These are phyloP conservation scores for Oscheius sp. DNA, from an alignment of 2,888 invertebrate species.

Conservation along the genomic window DNA sequence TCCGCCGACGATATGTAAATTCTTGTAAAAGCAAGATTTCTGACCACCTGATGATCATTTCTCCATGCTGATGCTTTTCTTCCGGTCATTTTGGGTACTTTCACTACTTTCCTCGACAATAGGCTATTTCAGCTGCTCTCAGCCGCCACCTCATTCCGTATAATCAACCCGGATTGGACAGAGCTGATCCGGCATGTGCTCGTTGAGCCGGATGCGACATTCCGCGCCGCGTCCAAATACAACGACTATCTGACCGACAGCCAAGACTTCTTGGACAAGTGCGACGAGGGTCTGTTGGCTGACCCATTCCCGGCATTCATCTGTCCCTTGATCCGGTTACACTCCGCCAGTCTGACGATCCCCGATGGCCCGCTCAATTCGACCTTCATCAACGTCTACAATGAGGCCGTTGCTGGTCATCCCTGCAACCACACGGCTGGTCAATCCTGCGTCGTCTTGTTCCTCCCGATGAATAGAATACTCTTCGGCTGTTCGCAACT, in stretches of 20 bases:
- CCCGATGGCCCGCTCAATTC: slow-evolving; percentile 11
- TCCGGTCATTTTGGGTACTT: too few relatives aligned
- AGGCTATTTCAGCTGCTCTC: too few relatives aligned
- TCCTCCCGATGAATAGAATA: slow-evolving; percentile 16
- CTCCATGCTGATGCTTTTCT: too few relatives aligned
- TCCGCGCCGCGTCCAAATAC: too few relatives aligned
- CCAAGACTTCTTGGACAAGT: slow-evolving; percentile 4
- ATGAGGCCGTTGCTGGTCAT: neutral
- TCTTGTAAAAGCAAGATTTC: too few relatives aligned
- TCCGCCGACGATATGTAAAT: too few relatives aligned
- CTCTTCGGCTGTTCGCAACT: slow-evolving; percentile 17
- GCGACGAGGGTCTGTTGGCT: neutral
- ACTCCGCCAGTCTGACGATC: neutral
- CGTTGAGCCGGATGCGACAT: slow-evolving; percentile 82
- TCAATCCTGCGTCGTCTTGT: slow-evolving; percentile 10
- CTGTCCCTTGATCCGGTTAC: slow-evolving; percentile 1
- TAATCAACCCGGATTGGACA: slow-evolving; percentile 77
- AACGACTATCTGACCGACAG: too few relatives aligned
- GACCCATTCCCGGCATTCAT: slow-evolving; percentile 21
- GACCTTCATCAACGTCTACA: neutral
- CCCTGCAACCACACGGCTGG: slow-evolving; percentile 23
- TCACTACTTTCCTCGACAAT: too few relatives aligned
- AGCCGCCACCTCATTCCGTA: too few relatives aligned
- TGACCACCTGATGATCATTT: too few relatives aligned
- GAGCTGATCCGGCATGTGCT: slow-evolving; percentile 95